phyloP scores from a whole-genome alignment of 2,113 vertebrate species.

The Prunella himalayana region DNA sequence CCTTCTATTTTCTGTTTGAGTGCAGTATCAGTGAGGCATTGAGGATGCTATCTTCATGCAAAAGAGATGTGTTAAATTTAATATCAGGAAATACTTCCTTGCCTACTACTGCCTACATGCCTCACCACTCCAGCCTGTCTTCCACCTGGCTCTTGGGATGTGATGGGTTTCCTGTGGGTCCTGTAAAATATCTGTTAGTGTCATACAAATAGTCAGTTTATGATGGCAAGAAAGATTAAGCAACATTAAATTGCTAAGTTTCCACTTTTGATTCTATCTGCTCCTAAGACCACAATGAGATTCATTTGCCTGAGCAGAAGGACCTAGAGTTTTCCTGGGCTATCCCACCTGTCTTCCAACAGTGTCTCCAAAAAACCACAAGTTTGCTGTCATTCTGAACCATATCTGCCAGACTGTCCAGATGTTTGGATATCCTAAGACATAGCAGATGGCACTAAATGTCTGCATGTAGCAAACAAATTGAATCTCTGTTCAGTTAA shows the following conservation, averaged over 20 bases:
- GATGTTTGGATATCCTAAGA: constrained; percentile 1
- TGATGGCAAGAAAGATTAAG: neutral
- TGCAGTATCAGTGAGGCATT: neutral
- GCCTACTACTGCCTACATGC: neutral
- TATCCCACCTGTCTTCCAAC: neutral
- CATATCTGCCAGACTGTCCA: neutral
- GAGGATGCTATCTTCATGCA: neutral
- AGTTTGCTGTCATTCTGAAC: neutral
- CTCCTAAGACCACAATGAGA: neutral
- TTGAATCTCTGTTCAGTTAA: neutral
- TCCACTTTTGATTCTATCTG: neutral
- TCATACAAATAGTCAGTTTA: neutral
- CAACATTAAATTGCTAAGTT: neutral
- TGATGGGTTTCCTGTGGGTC: neutral
- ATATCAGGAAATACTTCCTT: neutral
- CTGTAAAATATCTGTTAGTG: neutral
- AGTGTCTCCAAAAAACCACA: neutral
- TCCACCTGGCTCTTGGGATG: neutral
- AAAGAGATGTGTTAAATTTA: neutral
- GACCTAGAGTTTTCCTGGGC: neutral
- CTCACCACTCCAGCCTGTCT: neutral
- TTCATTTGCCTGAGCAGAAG: neutral
- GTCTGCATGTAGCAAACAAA: constrained; percentile 7
- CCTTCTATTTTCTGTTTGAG: neutral
- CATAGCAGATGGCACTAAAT: constrained; percentile 23